phyloP scores from a whole-genome alignment of 2,797 vertebrate species.

The Cottoperca gobio region DNA sequence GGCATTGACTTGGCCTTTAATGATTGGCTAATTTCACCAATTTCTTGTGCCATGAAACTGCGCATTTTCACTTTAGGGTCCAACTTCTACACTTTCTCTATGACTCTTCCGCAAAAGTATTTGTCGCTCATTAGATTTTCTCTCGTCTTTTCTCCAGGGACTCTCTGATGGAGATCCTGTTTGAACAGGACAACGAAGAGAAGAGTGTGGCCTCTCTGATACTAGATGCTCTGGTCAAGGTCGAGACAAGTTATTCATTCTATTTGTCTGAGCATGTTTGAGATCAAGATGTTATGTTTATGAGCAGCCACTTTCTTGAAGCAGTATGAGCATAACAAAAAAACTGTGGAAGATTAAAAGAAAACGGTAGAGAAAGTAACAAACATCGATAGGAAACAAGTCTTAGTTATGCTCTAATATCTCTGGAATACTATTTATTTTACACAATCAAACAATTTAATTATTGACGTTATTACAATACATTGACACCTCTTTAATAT shows the following conservation, averaged over 20 bases:
- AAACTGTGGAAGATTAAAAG: background rate
- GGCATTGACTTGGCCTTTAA: too few relatives aligned
- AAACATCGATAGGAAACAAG: background rate
- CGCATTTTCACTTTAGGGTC: too few relatives aligned
- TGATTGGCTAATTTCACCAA: too few relatives aligned
- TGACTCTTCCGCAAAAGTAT: too few relatives aligned
- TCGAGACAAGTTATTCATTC: constrained; percentile 60
- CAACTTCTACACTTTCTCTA: too few relatives aligned
- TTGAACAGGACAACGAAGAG: constrained; percentile 99
- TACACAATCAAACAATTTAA: background rate
- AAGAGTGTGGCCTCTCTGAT: constrained; percentile 97
- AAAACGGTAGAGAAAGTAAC: background rate
- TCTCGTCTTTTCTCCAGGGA: constrained; percentile 82
- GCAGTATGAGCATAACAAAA: background rate
- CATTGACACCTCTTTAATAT: background rate
- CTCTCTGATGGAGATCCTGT: constrained; percentile 95
- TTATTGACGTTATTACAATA: background rate
- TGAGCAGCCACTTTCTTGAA: background rate
- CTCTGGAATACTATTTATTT: background rate
- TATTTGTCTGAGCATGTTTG: background rate
- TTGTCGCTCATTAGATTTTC: background rate
- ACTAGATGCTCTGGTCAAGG: constrained; percentile 94
- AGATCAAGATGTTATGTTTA: background rate
- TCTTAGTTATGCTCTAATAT: background rate
- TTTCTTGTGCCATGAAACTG: too few relatives aligned